Evolutionary conservation across 2,888 invertebrate genomes (phyloP).

Genomic region (Agriopis marginaria): DNA sequence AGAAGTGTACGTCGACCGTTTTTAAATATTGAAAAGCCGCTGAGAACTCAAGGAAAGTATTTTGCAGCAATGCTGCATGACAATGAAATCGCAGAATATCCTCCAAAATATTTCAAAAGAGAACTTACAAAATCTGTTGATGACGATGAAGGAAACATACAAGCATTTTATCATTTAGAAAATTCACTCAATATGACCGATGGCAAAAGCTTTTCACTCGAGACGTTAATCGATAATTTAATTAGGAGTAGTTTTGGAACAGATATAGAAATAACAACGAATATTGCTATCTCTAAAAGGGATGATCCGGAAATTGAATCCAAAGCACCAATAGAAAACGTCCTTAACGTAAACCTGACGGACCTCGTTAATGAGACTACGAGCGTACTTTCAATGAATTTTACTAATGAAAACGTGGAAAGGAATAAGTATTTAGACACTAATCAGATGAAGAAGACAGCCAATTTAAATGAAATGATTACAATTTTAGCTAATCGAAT

Average conservation of each 20-base stretch:
- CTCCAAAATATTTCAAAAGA: slow-evolving; percentile 65
- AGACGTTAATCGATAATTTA: slow-evolving; percentile 66
- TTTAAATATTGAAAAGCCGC: slow-evolving; percentile 27
- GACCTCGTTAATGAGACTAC: slow-evolving; percentile 14
- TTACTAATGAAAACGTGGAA: slow-evolving; percentile 53
- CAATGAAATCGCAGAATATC: slow-evolving; percentile 42
- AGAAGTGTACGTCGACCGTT: slow-evolving; percentile 45
- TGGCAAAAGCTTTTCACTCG: slow-evolving; percentile 59
- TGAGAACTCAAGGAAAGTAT: slow-evolving; percentile 39
- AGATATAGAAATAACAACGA: slow-evolving; percentile 39
- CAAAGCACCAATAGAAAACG: slow-evolving; percentile 13
- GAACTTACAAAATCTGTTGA: slow-evolving; percentile 58
- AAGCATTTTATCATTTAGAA: slow-evolving; percentile 51
- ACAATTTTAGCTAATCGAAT: slow-evolving; percentile 63
- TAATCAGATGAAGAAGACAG: slow-evolving; percentile 45
- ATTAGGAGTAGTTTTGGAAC: slow-evolving; percentile 61
- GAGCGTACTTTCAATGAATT: slow-evolving; percentile 49
- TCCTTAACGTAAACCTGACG: slow-evolving; percentile 9
- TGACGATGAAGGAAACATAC: slow-evolving; percentile 47
- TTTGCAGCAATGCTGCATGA: slow-evolving; percentile 46
- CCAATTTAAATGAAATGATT: slow-evolving; percentile 59
- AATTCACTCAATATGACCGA: slow-evolving; percentile 51
- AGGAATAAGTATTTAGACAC: slow-evolving; percentile 51
- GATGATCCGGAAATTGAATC: slow-evolving; percentile 26
- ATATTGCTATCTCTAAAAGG: slow-evolving; percentile 6